A percentile compares a stretch with the other conserved stretches of the same genome.
These are phyloP conservation scores for Xestia sexstrigata DNA, from an alignment of 2,888 invertebrate species.

Conservation along the genomic window DNA sequence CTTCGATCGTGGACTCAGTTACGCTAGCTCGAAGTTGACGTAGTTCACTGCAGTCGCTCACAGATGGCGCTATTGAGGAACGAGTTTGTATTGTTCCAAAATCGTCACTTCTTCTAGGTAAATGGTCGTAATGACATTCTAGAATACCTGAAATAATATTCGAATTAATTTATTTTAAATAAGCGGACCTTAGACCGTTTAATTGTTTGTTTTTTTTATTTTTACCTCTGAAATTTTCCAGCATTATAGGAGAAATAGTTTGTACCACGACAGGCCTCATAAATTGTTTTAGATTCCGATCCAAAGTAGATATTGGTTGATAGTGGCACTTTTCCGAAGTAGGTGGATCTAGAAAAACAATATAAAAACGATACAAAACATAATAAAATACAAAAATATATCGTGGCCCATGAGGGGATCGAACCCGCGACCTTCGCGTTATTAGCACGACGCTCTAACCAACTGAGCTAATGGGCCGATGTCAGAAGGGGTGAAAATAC, in stretches of 20 bases:
- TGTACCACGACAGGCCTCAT: conserved; percentile 89
- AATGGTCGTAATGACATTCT: conserved; percentile 92
- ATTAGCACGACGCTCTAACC: conserved; percentile 95
- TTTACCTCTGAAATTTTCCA: conserved; percentile 91
- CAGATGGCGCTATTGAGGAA: conserved; percentile 82
- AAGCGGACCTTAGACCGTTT: background rate
- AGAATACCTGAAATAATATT: conserved; percentile 82
- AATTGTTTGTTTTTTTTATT: background rate
- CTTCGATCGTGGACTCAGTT: conserved; percentile 85
- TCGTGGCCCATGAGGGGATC: conserved; percentile 93
- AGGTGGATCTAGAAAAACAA: conserved; percentile 86
- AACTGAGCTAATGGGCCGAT: conserved; percentile 94
- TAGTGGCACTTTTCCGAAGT: conserved; percentile 87
- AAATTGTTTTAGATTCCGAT: conserved; percentile 88
- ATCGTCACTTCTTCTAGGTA: conserved; percentile 85
- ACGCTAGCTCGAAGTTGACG: conserved; percentile 75
- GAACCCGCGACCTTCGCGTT: conserved; percentile 95
- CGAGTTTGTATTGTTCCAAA: conserved; percentile 76
- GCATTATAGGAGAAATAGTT: conserved; percentile 88
- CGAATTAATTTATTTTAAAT: background rate
- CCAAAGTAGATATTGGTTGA: conserved; percentile 87
- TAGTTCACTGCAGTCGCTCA: conserved; percentile 76
- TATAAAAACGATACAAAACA: conserved; percentile 3
- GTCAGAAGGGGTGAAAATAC: rapidly evolving
- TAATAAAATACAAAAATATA: conserved; percentile 68